A percentile compares a stretch with the other conserved stretches of the same genome.
Evolutionary conservation across 2,113 vertebrate species (phyloP).

Genomic region (Megaceryle maxima): DNA sequence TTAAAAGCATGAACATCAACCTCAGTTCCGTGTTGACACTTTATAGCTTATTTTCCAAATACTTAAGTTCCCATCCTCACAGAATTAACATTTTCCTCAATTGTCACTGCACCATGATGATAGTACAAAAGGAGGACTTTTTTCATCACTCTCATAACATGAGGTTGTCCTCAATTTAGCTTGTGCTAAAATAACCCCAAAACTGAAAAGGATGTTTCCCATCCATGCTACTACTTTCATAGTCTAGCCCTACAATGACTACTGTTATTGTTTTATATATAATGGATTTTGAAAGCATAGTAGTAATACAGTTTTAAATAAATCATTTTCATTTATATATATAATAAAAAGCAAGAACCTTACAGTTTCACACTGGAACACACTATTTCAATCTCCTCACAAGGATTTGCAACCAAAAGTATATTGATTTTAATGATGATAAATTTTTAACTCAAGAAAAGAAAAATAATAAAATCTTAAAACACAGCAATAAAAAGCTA

Average conservation of each 20-base stretch:
- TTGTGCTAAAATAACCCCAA: neutral
- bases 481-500: neutral
- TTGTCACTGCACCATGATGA: neutral
- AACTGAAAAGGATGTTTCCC: neutral
- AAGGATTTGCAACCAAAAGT: neutral
- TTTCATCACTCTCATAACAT: neutral
- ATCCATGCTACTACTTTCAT: neutral
- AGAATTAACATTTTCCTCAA: neutral
- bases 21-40: neutral
- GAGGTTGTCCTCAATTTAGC: neutral
- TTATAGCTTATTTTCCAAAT: conserved; percentile 10
- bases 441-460: neutral
- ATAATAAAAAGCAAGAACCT: neutral
- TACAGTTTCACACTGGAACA: neutral
- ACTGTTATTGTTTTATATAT: neutral
- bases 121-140: neutral
- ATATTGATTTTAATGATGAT: neutral
- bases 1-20: neutral
- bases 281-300: neutral
- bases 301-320: neutral
- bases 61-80: neutral
- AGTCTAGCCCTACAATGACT: neutral
- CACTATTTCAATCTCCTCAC: neutral
- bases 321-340: neutral
- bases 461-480: neutral